These are phyloP conservation scores for Tetheella fluctuosa DNA, from an alignment of 2,888 invertebrate species.

Conservation along the genomic window DNA sequence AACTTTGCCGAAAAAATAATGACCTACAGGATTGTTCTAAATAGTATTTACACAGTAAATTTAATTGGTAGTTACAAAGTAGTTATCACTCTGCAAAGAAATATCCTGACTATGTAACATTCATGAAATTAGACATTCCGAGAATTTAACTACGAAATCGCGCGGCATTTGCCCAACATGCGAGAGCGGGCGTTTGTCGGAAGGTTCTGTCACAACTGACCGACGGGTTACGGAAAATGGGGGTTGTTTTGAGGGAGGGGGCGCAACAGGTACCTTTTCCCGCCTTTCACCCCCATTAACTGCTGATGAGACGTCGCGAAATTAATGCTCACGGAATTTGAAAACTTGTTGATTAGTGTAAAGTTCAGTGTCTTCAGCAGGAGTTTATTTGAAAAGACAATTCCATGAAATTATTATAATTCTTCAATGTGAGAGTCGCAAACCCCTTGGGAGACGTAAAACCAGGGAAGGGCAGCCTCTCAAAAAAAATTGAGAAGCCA, in stretches of 20 bases:
- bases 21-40: not conserved
- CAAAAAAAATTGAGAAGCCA: too few relatives aligned
- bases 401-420: too few relatives aligned
- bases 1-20: not conserved
- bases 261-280: constrained; percentile 53
- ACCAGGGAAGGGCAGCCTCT: too few relatives aligned
- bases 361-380: not conserved
- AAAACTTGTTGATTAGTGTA: constrained; percentile 3
- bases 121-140: not conserved
- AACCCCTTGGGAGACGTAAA: too few relatives aligned
- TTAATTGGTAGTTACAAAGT: not conserved
- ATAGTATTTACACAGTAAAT: not conserved
- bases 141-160: not conserved
- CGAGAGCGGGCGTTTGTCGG: constrained; percentile 5
- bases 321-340: constrained; percentile 37
- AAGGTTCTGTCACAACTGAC: constrained; percentile 28
- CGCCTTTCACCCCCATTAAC: constrained; percentile 20
- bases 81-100: not conserved
- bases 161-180: not conserved
- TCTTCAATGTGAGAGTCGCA: too few relatives aligned
- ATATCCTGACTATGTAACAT: not conserved
- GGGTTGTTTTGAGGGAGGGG: constrained; percentile 20
- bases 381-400: not conserved
- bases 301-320: constrained; percentile 23
- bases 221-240: constrained; percentile 23